A percentile compares a stretch with the other conserved stretches of the same genome.
phyloP scores from a whole-genome alignment of 2,113 vertebrate species.

The Dasypus novemcinctus region DNA sequence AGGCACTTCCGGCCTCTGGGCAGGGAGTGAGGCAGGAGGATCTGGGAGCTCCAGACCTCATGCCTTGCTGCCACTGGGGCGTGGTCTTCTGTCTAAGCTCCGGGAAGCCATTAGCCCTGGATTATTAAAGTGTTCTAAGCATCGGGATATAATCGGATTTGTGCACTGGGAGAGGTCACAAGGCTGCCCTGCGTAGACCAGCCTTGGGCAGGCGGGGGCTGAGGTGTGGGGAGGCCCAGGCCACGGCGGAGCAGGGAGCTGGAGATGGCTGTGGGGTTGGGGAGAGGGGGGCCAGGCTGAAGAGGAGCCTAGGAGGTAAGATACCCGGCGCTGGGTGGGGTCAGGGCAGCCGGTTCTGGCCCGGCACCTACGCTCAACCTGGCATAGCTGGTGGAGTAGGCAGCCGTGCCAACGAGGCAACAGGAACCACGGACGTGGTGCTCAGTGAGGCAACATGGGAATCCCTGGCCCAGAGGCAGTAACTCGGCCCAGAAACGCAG shows the following conservation, averaged over 20 bases:
- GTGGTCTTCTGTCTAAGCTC: slow-evolving; percentile 27
- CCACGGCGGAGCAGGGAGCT: background rate
- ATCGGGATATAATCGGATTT: slow-evolving; percentile 67
- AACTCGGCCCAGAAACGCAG: background rate
- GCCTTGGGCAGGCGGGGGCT: background rate
- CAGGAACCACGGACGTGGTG: background rate
- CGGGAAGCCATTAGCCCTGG: slow-evolving; percentile 42
- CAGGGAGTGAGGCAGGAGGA: background rate
- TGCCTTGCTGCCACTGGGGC: background rate
- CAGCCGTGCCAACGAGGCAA: background rate
- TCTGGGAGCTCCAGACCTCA: background rate
- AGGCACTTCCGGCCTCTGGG: background rate
- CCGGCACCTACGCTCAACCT: background rate
- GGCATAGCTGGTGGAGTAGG: background rate
- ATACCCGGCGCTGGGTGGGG: rapidly evolving
- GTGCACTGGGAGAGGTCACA: background rate
- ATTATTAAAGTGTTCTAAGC: slow-evolving; percentile 55
- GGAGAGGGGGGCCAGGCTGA: background rate
- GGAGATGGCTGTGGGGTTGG: background rate
- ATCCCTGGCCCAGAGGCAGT: background rate
- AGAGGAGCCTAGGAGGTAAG: background rate
- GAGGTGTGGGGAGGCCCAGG: background rate
- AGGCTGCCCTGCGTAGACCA: background rate
- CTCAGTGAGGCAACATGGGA: background rate
- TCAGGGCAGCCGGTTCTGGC: background rate